These are phyloP conservation scores for Nomada fabriciana DNA, from an alignment of 2,888 invertebrate species.

Conservation along the genomic window DNA sequence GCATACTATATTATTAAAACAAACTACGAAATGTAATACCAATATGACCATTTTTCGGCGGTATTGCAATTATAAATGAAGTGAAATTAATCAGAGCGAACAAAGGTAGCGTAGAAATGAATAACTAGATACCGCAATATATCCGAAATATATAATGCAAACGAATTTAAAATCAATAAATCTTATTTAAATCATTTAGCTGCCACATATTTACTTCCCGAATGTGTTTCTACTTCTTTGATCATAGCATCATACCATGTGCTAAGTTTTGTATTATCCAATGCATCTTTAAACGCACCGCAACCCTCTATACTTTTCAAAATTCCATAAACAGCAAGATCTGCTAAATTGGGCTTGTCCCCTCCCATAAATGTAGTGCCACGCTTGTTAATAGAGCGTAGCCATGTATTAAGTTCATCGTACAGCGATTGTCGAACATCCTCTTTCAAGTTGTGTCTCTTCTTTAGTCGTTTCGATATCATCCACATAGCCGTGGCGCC, in stretches of 20 bases:
- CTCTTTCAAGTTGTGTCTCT: slow-evolving; percentile 92
- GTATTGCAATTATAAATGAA: no score
- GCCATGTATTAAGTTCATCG: slow-evolving; percentile 94
- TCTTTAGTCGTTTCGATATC: slow-evolving; percentile 94
- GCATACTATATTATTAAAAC: slow-evolving; percentile 5
- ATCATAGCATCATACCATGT: slow-evolving; percentile 93
- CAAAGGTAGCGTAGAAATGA: background rate
- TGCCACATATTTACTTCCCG: slow-evolving; percentile 84
- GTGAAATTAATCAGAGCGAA: slow-evolving; percentile 8
- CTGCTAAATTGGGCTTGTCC: slow-evolving; percentile 93
- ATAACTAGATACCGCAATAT: background rate
- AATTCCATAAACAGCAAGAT: slow-evolving; percentile 96
- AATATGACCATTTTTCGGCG: background rate
- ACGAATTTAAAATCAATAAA: slow-evolving; percentile 4
- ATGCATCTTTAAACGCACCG: slow-evolving; percentile 92
- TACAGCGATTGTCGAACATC: slow-evolving; percentile 96
- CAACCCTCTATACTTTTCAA: slow-evolving; percentile 97
- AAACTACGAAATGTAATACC: slow-evolving; percentile 22
- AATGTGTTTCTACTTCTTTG: slow-evolving; percentile 86
- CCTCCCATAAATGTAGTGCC: slow-evolving; percentile 95
- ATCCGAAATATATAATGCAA: slow-evolving; percentile 16
- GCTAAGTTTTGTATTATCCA: slow-evolving; percentile 90
- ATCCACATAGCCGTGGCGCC: slow-evolving; percentile 98
- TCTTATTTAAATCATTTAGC: slow-evolving; percentile 36
- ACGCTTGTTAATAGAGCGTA: slow-evolving; percentile 88